phyloP scores from a whole-genome alignment of 2,113 vertebrate genomes.

The Sialia sialis region DNA sequence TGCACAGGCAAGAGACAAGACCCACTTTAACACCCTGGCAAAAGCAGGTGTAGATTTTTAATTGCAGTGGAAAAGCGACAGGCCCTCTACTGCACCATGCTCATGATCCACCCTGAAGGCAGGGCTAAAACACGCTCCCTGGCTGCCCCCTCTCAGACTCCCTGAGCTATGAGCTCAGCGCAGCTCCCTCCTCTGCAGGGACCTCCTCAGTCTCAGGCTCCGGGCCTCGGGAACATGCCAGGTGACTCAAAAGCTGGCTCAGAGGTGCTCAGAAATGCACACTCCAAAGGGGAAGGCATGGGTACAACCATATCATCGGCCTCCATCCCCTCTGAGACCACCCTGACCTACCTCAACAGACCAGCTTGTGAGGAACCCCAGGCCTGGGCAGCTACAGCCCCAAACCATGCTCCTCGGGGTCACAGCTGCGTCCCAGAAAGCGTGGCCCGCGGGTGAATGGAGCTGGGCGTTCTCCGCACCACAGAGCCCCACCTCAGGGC shows the following conservation, averaged over 20 bases:
- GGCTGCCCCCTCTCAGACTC: too few species aligned
- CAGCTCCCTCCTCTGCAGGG: too few species aligned
- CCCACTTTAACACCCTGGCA: neutral
- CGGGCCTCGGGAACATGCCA: fast-evolving
- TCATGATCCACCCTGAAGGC: too few species aligned
- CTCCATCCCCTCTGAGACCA: neutral
- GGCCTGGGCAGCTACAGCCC: fast-evolving
- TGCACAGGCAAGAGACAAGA: neutral
- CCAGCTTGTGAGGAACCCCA: fast-evolving
- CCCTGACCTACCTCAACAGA: fast-evolving
- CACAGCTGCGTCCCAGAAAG: fast-evolving
- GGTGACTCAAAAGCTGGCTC: neutral
- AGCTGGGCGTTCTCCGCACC: fast-evolving
- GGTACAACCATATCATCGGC: fast-evolving
- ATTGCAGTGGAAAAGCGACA: neutral
- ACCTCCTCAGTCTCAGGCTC: too few species aligned
- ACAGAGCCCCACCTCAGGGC: fast-evolving
- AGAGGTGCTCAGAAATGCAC: neutral
- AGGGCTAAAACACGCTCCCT: neutral
- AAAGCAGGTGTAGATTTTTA: fast-evolving
- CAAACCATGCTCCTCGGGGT: fast-evolving
- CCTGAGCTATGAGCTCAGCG: neutral
- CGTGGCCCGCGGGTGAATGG: fast-evolving
- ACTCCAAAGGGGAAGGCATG: fast-evolving
- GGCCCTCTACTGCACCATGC: neutral